These are phyloP conservation scores for Sitta carolinensis DNA, from an alignment of 2,797 vertebrate species.

Conservation along the genomic window DNA sequence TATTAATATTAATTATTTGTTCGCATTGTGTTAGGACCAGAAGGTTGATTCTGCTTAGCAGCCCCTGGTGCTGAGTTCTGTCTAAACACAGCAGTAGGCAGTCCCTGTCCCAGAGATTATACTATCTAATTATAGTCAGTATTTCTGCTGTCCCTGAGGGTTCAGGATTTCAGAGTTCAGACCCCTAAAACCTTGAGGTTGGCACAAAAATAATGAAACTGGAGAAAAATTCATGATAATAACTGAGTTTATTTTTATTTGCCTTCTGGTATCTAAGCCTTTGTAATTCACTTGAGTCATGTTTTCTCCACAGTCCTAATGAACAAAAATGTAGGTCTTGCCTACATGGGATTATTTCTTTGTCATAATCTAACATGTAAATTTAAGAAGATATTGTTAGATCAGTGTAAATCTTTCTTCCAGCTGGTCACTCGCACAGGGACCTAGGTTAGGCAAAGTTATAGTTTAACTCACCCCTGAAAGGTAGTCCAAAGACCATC, in stretches of 20 bases:
- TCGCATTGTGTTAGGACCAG: neutral
- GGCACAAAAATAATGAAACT: slow-evolving; percentile 35
- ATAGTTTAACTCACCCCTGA: neutral
- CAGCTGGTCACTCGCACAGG: neutral
- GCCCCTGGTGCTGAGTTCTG: neutral
- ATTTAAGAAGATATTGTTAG: neutral
- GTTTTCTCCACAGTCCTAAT: neutral
- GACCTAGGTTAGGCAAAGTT: neutral
- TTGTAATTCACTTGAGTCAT: slow-evolving; percentile 27
- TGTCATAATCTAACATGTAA: neutral
- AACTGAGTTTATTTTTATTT: slow-evolving; percentile 50
- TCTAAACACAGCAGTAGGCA: neutral
- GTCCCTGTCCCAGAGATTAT: neutral
- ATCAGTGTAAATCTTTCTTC: neutral
- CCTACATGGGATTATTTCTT: slow-evolving; percentile 1
- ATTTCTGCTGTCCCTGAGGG: neutral
- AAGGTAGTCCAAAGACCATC: neutral
- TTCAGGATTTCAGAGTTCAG: neutral
- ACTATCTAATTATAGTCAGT: slow-evolving; percentile 30
- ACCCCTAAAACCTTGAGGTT: slow-evolving; percentile 22
- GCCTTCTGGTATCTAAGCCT: slow-evolving; percentile 45
- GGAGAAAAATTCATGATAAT: neutral
- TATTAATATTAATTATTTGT: neutral
- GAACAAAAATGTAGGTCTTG: slow-evolving; percentile 52
- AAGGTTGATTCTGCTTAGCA: neutral